Evolutionary conservation across 2,797 vertebrate species (phyloP).

Genomic region (Sternarchorhynchus goeldii): DNA sequence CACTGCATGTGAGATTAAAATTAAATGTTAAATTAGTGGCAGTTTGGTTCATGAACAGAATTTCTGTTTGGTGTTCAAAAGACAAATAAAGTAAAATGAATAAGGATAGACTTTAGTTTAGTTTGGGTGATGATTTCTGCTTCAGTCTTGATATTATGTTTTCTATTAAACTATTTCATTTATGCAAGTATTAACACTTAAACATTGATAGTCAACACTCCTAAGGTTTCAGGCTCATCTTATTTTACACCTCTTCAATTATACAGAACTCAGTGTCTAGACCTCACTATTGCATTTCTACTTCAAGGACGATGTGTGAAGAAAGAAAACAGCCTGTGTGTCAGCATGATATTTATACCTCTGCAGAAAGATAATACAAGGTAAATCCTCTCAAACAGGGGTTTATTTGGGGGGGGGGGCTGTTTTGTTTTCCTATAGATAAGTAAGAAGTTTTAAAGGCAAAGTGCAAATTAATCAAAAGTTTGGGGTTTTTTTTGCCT

Average conservation of each 20-base stretch:
- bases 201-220: slow-evolving; percentile 55
- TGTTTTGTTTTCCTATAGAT: no score
- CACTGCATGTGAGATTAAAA: background rate
- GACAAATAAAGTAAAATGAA: no score
- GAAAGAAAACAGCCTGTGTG: slow-evolving; percentile 25
- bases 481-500: no score
- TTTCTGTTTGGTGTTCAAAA: background rate
- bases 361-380: slow-evolving; percentile 1
- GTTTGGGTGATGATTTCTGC: background rate
- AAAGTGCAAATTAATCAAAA: no score
- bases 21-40: background rate
- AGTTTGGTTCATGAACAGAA: background rate
- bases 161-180: background rate
- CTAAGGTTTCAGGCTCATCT: slow-evolving; percentile 66
- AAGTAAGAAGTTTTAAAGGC: no score
- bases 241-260: slow-evolving; percentile 81
- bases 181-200: background rate
- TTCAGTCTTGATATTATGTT: background rate
- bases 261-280: slow-evolving; percentile 74
- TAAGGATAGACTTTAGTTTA: no score
- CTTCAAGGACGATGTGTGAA: slow-evolving; percentile 45
- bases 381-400: background rate
- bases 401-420: background rate
- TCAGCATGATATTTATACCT: slow-evolving; percentile 30
- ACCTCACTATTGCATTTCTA: slow-evolving; percentile 63